Evolutionary conservation across 1,140 invertebrate genomes (phyloP).

Genomic region (Drosophila arizonae): DNA sequence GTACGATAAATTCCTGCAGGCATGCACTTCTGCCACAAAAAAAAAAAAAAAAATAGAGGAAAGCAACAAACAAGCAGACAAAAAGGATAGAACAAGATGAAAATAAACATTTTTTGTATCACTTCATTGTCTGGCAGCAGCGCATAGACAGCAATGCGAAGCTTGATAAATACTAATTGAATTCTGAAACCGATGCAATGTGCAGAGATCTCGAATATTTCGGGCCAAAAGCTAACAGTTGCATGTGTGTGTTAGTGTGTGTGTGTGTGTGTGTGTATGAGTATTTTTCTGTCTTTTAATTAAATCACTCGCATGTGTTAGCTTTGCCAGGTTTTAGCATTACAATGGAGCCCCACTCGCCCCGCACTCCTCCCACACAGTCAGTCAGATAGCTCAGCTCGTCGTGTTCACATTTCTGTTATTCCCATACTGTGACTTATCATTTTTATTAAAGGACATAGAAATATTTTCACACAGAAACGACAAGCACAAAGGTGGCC

Average conservation of each 20-base stretch:
- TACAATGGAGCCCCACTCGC: conserved; percentile 35
- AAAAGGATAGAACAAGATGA: too few relatives aligned
- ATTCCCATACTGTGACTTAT: conserved; percentile 53
- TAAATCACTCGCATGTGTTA: conserved; percentile 45
- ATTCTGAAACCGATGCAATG: conserved; percentile 7
- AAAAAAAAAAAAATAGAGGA: too few relatives aligned
- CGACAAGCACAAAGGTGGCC: conserved; percentile 47
- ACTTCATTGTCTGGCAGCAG: too few relatives aligned
- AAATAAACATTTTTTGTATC: conserved; percentile 3
- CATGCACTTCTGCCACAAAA: too few relatives aligned
- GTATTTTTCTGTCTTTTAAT: conserved; percentile 39
- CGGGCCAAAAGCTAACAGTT: conserved; percentile 22
- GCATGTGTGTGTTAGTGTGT: not conserved
- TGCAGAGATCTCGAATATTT: conserved; percentile 4
- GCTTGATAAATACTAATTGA: conserved; percentile 13
- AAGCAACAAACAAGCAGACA: too few relatives aligned
- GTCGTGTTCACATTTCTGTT: conserved; percentile 24
- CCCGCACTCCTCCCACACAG: too few relatives aligned
- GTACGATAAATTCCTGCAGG: too few relatives aligned
- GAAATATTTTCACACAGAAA: conserved; percentile 56
- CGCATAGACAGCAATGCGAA: not conserved
- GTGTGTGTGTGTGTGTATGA: conserved; percentile 7
- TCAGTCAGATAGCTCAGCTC: not conserved
- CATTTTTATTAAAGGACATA: conserved; percentile 63
- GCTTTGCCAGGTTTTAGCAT: conserved; percentile 46